Base-by-base conservation (phyloP, 2,888 invertebrate species). In the Dorcus parallelipipedus region DNA sequence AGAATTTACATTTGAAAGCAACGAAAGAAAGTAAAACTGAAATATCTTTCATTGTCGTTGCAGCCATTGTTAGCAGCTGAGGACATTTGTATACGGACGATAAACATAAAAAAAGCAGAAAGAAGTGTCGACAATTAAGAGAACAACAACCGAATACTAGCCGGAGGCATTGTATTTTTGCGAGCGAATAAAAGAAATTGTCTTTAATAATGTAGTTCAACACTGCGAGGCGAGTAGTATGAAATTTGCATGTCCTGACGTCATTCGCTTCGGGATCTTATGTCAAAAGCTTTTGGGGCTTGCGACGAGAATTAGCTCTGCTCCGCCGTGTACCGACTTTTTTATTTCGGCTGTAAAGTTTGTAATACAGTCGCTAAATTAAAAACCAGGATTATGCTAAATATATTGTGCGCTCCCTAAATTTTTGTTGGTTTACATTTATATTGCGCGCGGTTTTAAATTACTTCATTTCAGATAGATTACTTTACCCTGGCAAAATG, bases 41-140 rank as follows among this genome's bases (percentile, higher is more conserved):
- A 73, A 72, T 74, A 72, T 73, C 71, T 68, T 69, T 67, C 71
- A 71, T 71, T 69, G 69, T 67, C 65, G 64, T 65, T 64, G 64
- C 56, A 61, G 64, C 69, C 65, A 71, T 73, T 73, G 72, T 72
- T 68, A 68, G 67, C 70, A 71, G 71, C 71, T 71, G 69, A 65
- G 68, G 69, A 71, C 72, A 73, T 74, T 75, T 73, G 73, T 72
- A 69, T 72, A 71, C 71, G 70, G 69, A 70, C 71, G 68, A 71
- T 73, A 71, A 71, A 71, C 69, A 70, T 71, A 73, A 71, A 69
- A 68, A 70, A 68, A 65, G 69, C 66, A 70, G 65, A 63, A 62
- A 70, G 68, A 72, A 74, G 73, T 73, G 74, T 72, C 68, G 73
- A 74, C 74, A 75, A 75, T 76, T 75, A 76, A 75, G 71, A 63